Evolutionary conservation across 1,140 invertebrate genomes (phyloP).

Genomic region (Steinernema khuongi): DNA sequence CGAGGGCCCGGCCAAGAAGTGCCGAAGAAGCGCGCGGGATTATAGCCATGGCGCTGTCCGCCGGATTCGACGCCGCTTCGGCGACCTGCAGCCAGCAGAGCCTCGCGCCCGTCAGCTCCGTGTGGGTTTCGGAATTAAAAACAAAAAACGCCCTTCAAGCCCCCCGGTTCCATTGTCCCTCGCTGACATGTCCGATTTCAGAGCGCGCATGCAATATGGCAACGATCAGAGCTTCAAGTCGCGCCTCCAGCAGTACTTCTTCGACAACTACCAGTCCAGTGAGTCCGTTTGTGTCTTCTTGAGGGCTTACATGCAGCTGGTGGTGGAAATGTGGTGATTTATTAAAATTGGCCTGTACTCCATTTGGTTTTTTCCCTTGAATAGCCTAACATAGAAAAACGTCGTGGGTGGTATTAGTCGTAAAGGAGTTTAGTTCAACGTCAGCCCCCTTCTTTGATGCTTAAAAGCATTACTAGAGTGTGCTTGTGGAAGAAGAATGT

Average conservation of each 20-base stretch:
- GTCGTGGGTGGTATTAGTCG: no score
- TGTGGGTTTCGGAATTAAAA: not conserved
- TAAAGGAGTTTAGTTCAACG: no score
- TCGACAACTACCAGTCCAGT: slow-evolving; percentile 98
- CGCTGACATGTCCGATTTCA: slow-evolving; percentile 62
- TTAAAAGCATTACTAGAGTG: no score
- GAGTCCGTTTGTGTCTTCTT: slow-evolving; percentile 59
- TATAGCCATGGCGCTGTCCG: not conserved
- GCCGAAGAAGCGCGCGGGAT: not conserved
- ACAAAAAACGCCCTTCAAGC: not conserved
- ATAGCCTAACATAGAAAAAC: no score
- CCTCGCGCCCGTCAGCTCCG: not conserved
- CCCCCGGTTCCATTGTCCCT: not conserved
- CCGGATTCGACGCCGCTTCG: not conserved
- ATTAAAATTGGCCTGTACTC: not conserved
- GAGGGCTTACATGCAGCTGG: not conserved
- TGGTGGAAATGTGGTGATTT: not conserved
- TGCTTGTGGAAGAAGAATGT: no score
- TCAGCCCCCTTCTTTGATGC: no score
- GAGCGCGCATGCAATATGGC: slow-evolving; percentile 95
- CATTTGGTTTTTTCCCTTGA: not conserved
- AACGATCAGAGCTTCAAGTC: slow-evolving; percentile 98
- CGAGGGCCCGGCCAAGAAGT: not conserved
- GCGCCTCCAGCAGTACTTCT: slow-evolving; percentile 92
- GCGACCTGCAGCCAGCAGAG: not conserved